Evolutionary conservation across 2,113 vertebrate species (phyloP).

Genomic region (Sprattus sprattus): DNA sequence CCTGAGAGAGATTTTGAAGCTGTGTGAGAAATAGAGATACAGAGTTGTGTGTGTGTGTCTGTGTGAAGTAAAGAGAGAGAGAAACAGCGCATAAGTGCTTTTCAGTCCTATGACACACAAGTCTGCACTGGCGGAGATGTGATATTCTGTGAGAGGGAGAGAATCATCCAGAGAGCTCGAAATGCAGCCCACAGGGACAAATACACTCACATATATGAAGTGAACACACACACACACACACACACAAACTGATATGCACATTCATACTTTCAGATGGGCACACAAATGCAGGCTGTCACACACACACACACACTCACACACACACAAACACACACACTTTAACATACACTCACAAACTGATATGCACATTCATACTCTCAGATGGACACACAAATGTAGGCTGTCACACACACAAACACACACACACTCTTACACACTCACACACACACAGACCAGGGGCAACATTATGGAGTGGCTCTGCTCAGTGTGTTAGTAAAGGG

Average conservation of each 20-base stretch:
- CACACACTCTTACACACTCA: background rate
- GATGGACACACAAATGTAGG: background rate
- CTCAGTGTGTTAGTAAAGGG: background rate
- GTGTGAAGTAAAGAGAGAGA: background rate
- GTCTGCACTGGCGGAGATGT: background rate
- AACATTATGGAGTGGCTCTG: background rate
- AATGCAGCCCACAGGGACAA: background rate
- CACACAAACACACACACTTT: background rate
- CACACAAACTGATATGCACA: background rate
- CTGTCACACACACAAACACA: background rate
- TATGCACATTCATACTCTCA: background rate
- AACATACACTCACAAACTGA: background rate
- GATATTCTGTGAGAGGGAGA: background rate
- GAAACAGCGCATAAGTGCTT: background rate
- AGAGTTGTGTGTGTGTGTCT: background rate
- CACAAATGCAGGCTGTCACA: background rate
- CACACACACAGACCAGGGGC: too few relatives aligned
- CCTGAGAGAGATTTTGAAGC: background rate
- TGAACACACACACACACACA: background rate
- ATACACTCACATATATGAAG: background rate
- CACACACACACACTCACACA: background rate
- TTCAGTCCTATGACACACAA: background rate
- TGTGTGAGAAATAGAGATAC: background rate
- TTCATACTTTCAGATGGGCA: background rate
- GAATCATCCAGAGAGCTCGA: background rate